phyloP scores from a whole-genome alignment of 2,797 vertebrate genomes.

The Coregonus ussuriensis region DNA sequence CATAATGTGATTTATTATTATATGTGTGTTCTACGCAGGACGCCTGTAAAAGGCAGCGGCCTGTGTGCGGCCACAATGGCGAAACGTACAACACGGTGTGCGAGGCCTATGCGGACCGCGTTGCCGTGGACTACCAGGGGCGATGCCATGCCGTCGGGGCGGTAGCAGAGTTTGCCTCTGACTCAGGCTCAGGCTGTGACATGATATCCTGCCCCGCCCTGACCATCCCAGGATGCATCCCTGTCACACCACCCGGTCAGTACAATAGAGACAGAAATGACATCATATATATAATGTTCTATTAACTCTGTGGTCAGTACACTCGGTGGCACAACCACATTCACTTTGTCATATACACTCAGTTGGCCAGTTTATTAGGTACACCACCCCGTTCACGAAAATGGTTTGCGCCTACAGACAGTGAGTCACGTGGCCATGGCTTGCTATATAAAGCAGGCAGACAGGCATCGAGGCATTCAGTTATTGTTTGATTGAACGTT shows the following conservation, averaged over 20 bases:
- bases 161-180: slow-evolving; percentile 72
- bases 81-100: slow-evolving; percentile 90
- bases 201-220: slow-evolving; percentile 82
- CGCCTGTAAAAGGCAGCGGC: slow-evolving; percentile 76
- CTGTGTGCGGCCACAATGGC: slow-evolving; percentile 89
- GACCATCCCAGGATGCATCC: slow-evolving; percentile 77
- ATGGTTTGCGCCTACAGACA: too few species aligned
- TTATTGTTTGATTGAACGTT: too few species aligned
- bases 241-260: slow-evolving; percentile 87
- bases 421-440: too few species aligned
- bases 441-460: too few species aligned
- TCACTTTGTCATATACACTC: background rate
- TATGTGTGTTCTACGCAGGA: slow-evolving; percentile 69
- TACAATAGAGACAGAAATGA: background rate
- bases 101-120: slow-evolving; percentile 86
- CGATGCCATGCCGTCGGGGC: slow-evolving; percentile 86
- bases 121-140: slow-evolving; percentile 87
- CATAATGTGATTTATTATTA: slow-evolving; percentile 1
- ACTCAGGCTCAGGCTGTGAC: slow-evolving; percentile 82
- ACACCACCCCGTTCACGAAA: too few species aligned
- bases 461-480: too few species aligned
- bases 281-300: background rate
- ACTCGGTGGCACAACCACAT: background rate
- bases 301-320: background rate
- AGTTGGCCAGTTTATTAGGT: too few species aligned